Percentiles rank a stretch among this genome's conserved stretches.
Conservation (phyloP, 2,113 vertebrate genomes). For the Vidua chalybeata region DNA sequence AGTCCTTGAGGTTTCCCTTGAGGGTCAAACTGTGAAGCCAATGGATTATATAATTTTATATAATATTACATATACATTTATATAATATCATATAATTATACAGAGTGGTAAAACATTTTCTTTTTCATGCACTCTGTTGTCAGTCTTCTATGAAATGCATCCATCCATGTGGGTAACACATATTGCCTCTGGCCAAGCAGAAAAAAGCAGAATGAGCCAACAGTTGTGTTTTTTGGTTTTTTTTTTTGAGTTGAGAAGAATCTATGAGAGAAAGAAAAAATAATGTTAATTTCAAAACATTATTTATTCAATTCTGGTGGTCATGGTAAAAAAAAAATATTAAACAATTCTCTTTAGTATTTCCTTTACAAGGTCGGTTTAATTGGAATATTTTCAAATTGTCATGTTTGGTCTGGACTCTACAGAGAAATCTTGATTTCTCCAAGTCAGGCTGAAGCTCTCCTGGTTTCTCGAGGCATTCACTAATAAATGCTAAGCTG, state of each 20-base stretch:
- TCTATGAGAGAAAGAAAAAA: neutral
- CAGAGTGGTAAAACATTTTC: accelerated
- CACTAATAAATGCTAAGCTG: neutral
- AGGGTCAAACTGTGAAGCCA: neutral
- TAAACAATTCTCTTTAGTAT: neutral
- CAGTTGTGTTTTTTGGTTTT: neutral
- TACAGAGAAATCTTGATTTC: neutral
- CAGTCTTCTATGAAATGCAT: neutral
- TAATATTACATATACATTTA: neutral
- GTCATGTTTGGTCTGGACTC: neutral
- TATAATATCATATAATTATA: neutral
- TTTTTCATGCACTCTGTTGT: neutral
- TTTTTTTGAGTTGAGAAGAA: neutral
- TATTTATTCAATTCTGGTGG: neutral
- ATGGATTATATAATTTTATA: neutral
- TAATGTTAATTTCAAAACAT: neutral
- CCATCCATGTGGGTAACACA: neutral
- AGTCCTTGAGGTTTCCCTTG: neutral
- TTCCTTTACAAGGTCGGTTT: neutral
- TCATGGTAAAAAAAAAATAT: neutral
- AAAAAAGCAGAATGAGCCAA: neutral
- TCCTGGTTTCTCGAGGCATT: neutral
- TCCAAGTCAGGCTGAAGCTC: neutral
- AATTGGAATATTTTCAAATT: neutral
- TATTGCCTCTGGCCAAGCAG: neutral